A percentile compares a stretch with the other conserved stretches of the same genome.
Conservation (phyloP, 2,888 invertebrate species). For the Ptilodon capucinus region DNA sequence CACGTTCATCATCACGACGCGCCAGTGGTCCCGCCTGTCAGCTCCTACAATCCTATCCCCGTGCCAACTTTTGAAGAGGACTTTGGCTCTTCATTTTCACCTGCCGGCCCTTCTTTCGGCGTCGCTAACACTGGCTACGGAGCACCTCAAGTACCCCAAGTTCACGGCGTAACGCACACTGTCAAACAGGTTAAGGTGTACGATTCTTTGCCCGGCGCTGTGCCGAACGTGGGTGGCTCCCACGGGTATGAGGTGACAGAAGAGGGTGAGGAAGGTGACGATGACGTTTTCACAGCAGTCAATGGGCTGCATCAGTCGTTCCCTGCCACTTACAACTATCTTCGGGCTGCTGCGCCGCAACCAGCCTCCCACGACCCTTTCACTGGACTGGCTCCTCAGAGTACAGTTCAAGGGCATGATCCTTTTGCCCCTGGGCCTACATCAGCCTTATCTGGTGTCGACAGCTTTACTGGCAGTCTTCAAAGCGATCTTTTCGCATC, state of each 20-base stretch:
- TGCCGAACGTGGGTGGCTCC: conserved; percentile 40
- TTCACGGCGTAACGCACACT: conserved; percentile 58
- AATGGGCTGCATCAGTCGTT: conserved; percentile 59
- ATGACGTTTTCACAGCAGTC: conserved; percentile 60
- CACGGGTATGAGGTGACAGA: conserved; percentile 74
- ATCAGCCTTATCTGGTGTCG: conserved; percentile 41
- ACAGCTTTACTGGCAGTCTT: conserved; percentile 46
- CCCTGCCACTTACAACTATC: conserved; percentile 59
- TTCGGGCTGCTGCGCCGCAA: conserved; percentile 51
- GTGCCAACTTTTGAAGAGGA: conserved; percentile 57
- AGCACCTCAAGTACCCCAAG: conserved; percentile 42
- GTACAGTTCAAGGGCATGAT: conserved; percentile 45
- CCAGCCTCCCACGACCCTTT: conserved; percentile 51
- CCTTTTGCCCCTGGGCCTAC: conserved; percentile 56
- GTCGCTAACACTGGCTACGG: conserved; percentile 21
- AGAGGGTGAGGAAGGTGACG: conserved; percentile 62
- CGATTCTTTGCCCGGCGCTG: conserved; percentile 60
- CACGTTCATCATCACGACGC: conserved; percentile 55
- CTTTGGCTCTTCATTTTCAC: conserved; percentile 47
- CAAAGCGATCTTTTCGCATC: conserved; percentile 48
- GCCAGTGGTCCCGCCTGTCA: conserved; percentile 34
- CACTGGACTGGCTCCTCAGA: conserved; percentile 48
- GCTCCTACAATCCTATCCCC: conserved; percentile 47
- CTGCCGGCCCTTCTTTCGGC: conserved; percentile 49
- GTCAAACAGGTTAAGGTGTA: conserved; percentile 73